phyloP scores from a whole-genome alignment of 2,797 vertebrate species.

The Siniperca obscura region DNA sequence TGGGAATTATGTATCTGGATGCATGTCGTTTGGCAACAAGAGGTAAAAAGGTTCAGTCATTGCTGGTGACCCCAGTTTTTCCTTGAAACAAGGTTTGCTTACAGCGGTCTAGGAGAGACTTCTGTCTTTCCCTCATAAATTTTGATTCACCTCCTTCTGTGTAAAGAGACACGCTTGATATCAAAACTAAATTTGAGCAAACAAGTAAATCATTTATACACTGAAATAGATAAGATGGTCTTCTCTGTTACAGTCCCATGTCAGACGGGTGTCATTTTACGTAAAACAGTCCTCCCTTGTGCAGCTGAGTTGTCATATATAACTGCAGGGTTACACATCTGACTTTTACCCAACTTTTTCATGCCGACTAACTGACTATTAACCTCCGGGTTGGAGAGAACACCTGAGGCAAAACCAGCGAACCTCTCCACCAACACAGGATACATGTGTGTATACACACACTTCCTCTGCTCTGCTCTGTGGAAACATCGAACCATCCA shows the following conservation, averaged over 20 bases:
- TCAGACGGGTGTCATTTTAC: slow-evolving; percentile 1
- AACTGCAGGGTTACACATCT: slow-evolving; percentile 12
- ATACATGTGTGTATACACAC: neutral
- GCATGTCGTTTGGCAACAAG: neutral
- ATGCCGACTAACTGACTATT: slow-evolving; percentile 60
- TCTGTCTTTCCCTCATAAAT: neutral
- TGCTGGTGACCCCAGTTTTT: neutral
- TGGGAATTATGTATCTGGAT: neutral
- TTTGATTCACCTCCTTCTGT: neutral
- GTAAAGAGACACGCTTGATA: neutral
- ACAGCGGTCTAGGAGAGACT: neutral
- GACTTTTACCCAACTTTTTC: slow-evolving; percentile 55
- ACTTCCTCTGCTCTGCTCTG: slow-evolving; percentile 24
- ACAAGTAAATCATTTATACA: slow-evolving; percentile 16
- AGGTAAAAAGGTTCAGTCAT: neutral
- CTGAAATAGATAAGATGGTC: neutral
- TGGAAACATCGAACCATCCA: slow-evolving; percentile 62
- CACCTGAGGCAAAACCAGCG: slow-evolving; percentile 49
- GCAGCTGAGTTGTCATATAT: slow-evolving; percentile 7
- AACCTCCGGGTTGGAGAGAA: slow-evolving; percentile 56
- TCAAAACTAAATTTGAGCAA: neutral
- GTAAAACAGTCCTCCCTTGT: neutral
- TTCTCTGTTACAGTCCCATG: neutral
- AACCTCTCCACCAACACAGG: slow-evolving; percentile 35
- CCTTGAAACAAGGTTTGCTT: neutral